Evolutionary conservation across 2,113 vertebrate genomes (phyloP).

Genomic region (Anhinga anhinga): DNA sequence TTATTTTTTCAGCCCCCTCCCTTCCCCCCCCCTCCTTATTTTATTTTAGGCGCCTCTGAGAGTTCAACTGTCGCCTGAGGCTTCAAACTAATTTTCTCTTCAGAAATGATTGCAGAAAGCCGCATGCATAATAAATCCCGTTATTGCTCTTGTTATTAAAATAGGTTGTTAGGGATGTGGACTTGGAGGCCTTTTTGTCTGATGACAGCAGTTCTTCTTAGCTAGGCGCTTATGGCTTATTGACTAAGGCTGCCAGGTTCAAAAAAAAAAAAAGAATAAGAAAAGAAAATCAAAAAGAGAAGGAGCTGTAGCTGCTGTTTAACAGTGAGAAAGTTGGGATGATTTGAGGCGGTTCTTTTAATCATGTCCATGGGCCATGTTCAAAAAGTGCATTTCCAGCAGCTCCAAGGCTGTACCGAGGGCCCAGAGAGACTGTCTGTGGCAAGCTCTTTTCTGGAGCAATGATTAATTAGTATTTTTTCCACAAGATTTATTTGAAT

Average conservation of each 20-base stretch:
- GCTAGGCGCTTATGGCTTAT: conserved; percentile 61
- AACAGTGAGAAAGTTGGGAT: conserved; percentile 59
- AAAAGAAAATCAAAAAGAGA: conserved; percentile 48
- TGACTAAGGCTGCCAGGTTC: conserved; percentile 51
- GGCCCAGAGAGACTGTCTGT: background rate
- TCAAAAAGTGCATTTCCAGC: background rate
- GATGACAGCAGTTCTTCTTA: conserved; percentile 70
- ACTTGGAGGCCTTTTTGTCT: conserved; percentile 67
- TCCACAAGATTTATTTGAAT: background rate
- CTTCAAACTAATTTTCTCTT: conserved; percentile 83
- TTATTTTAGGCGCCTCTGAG: conserved; percentile 77
- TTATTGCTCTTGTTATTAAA: conserved; percentile 84
- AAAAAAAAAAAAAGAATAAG: background rate
- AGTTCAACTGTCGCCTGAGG: conserved; percentile 82
- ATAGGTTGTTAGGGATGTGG: conserved; percentile 70
- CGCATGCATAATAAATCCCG: conserved; percentile 81
- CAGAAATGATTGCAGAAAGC: conserved; percentile 75
- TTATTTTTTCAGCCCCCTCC: conserved; percentile 49
- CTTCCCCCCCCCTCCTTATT: conserved; percentile 32
- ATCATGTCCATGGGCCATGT: conserved; percentile 24
- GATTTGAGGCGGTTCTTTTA: conserved; percentile 42
- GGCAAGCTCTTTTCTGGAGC: background rate
- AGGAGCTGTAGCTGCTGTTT: conserved; percentile 16
- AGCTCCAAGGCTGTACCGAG: background rate
- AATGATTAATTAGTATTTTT: conserved; percentile 28